Evolutionary conservation across 2,888 invertebrate genomes (phyloP).

Genomic region (Erebia palarica): DNA sequence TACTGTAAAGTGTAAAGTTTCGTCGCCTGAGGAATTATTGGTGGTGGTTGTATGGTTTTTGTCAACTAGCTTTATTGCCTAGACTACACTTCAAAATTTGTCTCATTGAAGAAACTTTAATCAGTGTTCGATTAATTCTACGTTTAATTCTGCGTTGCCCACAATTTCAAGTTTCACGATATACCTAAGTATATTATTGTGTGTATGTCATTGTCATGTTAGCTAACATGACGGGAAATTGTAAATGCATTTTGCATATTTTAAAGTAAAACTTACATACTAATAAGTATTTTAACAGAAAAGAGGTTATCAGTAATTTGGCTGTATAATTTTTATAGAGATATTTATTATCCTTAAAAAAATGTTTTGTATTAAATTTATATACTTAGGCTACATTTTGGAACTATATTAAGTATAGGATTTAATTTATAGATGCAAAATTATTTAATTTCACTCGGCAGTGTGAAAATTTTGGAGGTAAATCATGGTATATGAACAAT

Average conservation of each 20-base stretch:
- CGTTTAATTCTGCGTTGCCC: not conserved
- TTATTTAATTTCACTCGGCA: conserved; percentile 2
- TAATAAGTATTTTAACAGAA: not conserved
- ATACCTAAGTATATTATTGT: not conserved
- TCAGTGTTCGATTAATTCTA: too few species aligned
- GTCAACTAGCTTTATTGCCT: too few species aligned
- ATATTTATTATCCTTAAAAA: not conserved
- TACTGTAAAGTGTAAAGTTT: too few species aligned
- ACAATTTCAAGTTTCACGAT: not conserved
- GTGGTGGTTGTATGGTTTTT: too few species aligned
- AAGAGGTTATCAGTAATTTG: not conserved
- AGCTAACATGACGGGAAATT: not conserved
- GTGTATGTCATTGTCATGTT: not conserved
- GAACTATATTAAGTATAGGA: not conserved
- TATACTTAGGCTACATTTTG: conserved; percentile 2
- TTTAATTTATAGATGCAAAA: not conserved
- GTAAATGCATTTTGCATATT: conserved; percentile 17
- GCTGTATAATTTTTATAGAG: not conserved
- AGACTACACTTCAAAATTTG: too few species aligned
- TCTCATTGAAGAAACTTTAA: too few species aligned
- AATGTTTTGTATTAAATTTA: not conserved
- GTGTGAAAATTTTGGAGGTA: not conserved
- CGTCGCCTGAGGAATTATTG: too few species aligned
- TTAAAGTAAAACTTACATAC: not conserved
- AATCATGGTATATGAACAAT: not conserved